A percentile compares a stretch with the other conserved stretches of the same genome.
phyloP scores from a whole-genome alignment of 53 echinoderm and acorn worm genomes.

The Paelopatides confundens region DNA sequence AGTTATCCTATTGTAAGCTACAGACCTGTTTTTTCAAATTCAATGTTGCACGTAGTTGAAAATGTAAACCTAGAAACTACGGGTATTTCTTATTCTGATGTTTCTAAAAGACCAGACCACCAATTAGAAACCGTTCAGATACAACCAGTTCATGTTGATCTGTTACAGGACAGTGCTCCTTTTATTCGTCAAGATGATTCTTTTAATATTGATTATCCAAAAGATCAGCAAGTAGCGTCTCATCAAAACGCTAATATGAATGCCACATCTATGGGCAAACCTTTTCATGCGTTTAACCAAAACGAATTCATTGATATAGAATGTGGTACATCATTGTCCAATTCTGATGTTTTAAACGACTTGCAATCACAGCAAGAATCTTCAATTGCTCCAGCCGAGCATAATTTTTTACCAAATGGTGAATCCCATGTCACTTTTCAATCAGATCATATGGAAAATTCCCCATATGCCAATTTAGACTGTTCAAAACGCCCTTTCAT shows the following conservation, averaged over 20 bases:
- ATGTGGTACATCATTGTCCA: not conserved
- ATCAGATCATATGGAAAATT: constrained; percentile 4
- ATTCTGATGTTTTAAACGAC: not conserved
- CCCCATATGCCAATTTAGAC: not conserved
- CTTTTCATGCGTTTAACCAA: constrained; percentile 6
- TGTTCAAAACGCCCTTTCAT: constrained; percentile 3
- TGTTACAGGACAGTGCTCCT: constrained; percentile 8
- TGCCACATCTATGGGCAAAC: not conserved
- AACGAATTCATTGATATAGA: not conserved
- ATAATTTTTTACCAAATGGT: constrained; percentile 9
- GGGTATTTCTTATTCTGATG: not conserved
- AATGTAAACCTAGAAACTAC: not conserved
- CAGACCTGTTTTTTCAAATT: not conserved
- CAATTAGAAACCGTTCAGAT: too few relatives aligned
- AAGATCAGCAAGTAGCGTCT: constrained; percentile 7
- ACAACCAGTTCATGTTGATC: too few relatives aligned
- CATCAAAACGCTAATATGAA: not conserved
- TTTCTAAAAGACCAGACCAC: too few relatives aligned
- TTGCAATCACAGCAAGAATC: not conserved
- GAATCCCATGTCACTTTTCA: constrained; percentile 1
- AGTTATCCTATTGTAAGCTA: not conserved
- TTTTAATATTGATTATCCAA: not conserved
- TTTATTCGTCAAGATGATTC: not conserved
- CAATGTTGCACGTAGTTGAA: not conserved
- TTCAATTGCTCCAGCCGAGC: not conserved